Conservation (phyloP, 2,113 vertebrate genomes). For the cattle (Bos taurus) region ARS-UCD2.0 NC_037331.1:64485501-64486000, state of each 20-base stretch:
- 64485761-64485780: neutral
- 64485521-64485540: constrained; percentile 36
- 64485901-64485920: neutral
- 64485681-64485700: neutral
- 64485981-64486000: neutral
- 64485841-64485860: neutral
- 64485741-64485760: neutral
- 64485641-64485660: neutral
- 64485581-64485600: neutral
- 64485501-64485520: neutral
- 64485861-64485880: neutral
- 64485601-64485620: neutral
- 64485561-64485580: neutral
- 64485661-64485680: neutral
- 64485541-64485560: neutral
- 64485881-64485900: neutral
- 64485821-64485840: neutral
- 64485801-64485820: neutral
- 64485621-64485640: neutral
- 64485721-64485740: neutral
- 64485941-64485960: neutral
- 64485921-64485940: neutral
- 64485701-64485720: neutral
- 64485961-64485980: neutral
- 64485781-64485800: neutral